Base-by-base conservation (phyloP, 2,888 invertebrate genomes). In the Eristalis tenax region DNA sequence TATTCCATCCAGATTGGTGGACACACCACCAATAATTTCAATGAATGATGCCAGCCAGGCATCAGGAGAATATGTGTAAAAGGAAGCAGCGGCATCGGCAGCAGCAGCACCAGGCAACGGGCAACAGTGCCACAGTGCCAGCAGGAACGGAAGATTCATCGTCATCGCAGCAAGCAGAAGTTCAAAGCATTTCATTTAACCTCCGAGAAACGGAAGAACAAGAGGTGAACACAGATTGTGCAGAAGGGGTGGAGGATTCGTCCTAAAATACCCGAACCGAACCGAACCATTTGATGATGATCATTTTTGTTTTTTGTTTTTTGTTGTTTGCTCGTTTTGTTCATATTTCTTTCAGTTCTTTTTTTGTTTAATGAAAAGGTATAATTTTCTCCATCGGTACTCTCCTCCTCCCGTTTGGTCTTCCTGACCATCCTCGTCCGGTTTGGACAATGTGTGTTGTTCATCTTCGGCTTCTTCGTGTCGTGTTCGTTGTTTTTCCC, bases 151-250 rank as follows among this genome's bases (percentile, higher is more conserved):
- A 15, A 66, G 66, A 43, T 28, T 59, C 59, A 59, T 59, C 59
- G 26, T 26, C 26, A 26, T 23, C 59, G 15, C 32, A 75, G 69
- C 77, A 1, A 82, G 56, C 83, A 80, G 87, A 79, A 87, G 87
- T 87, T 87, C 76, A 87, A 87, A 87, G 83, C 87, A 83, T 87
- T 87, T 87, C 83, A 87, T 87, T 87, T 79, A 87, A 83, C 69
- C 38, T 83, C 50, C 18, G 66, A 68, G 13, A 65, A 69, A 26
- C 40, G 71, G 63, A 35, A 61, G 69, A 73, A 61, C 61, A 40
- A 64, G 43, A 43, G 43, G 43, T 43, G 43, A 43, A 43, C 43
- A 50, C 50, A 28, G 59, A 18, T 22, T 56, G 18, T 50, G 66
- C 10, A 18, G 35, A 50, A n/a, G 59, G 35, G 64, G 61, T 71